These are phyloP conservation scores for Atractosteus spatula DNA, from an alignment of 2,113 vertebrate species.

Conservation along the genomic window DNA sequence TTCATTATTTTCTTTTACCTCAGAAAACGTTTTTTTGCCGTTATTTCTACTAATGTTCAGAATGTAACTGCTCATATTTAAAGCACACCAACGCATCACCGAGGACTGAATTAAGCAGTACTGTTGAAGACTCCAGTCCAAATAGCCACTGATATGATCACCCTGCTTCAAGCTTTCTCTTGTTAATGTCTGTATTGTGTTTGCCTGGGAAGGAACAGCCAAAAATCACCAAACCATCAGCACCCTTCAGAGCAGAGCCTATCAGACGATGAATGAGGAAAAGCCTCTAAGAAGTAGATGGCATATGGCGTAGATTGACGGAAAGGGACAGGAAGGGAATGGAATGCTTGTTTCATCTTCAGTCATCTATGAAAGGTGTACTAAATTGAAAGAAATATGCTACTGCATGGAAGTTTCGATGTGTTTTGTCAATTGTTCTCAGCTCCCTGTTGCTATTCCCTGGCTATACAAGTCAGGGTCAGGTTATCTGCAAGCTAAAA, in stretches of 20 bases:
- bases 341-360: neutral
- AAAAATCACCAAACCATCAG: slow-evolving; percentile 8
- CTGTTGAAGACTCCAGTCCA: no score
- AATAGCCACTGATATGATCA: slow-evolving; percentile 5
- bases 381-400: neutral
- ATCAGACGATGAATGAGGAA: neutral
- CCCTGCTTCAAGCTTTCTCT: neutral
- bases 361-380: neutral
- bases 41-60: no score
- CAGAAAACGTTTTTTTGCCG: no score
- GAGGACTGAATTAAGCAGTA: no score
- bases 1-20: no score
- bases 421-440: no score
- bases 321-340: neutral
- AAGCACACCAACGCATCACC: no score
- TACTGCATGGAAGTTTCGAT: no score
- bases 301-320: neutral
- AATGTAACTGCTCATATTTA: no score
- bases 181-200: slow-evolving; percentile 19
- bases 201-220: slow-evolving; percentile 16
- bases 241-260: neutral
- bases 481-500: neutral
- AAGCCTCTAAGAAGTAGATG: neutral
- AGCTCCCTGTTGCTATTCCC: no score
- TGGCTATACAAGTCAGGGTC: no score